Evolutionary conservation across 2,797 vertebrate genomes (phyloP).

Genomic region (Microctenopoma steveboyesi): DNA sequence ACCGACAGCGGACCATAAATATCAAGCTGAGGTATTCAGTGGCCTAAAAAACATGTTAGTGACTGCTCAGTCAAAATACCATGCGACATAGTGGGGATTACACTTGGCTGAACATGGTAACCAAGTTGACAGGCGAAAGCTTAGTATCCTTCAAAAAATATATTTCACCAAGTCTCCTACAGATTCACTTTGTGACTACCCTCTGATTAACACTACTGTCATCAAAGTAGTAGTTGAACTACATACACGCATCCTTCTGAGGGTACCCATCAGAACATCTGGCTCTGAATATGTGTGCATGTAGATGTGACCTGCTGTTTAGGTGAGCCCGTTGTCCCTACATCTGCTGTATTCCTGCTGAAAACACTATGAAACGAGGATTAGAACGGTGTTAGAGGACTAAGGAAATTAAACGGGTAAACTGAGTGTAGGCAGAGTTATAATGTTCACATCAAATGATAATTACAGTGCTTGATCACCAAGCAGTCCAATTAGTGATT

Average conservation of each 20-base stretch:
- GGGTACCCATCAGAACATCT: slow-evolving; percentile 15
- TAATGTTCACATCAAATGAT: background rate
- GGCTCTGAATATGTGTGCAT: slow-evolving; percentile 7
- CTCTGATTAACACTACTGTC: background rate
- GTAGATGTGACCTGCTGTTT: slow-evolving; percentile 5
- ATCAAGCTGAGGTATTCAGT: background rate
- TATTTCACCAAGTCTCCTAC: background rate
- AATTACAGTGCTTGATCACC: slow-evolving; percentile 12
- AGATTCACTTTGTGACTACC: background rate
- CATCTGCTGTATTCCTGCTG: slow-evolving; percentile 4
- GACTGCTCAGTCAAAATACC: background rate
- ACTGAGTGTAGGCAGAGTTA: too few species aligned
- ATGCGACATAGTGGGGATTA: background rate
- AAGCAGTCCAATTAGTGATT: slow-evolving; percentile 2
- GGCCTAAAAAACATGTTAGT: background rate
- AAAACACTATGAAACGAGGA: slow-evolving; percentile 4
- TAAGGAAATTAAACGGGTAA: too few species aligned
- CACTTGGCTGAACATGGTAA: background rate
- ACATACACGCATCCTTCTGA: background rate
- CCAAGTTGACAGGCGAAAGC: too few species aligned
- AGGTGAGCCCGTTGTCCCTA: background rate
- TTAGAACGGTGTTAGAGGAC: background rate
- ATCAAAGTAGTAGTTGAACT: background rate
- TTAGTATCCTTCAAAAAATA: background rate
- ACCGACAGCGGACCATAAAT: slow-evolving; percentile 1